Evolutionary conservation across 2,797 vertebrate species (phyloP).

Genomic region (Ctenosaura bakeri): DNA sequence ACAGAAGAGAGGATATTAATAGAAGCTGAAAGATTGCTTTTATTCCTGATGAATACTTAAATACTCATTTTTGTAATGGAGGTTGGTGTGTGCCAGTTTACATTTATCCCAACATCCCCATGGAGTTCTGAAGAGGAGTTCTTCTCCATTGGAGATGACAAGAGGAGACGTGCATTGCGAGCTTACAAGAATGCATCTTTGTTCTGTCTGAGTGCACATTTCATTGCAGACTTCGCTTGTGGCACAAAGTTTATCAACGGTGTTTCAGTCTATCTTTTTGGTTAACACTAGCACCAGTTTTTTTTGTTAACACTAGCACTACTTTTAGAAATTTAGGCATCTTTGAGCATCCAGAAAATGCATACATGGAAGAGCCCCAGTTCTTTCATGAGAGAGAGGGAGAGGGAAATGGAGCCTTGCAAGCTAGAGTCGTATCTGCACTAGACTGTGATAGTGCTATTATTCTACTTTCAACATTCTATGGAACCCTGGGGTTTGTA

Average conservation of each 20-base stretch:
- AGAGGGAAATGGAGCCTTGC: too few species aligned
- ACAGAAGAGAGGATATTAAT: not conserved
- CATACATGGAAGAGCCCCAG: too few species aligned
- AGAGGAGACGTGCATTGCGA: slow-evolving; percentile 57
- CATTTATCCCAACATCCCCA: slow-evolving; percentile 46
- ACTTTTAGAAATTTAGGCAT: slow-evolving; percentile 18
- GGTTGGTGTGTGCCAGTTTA: slow-evolving; percentile 31
- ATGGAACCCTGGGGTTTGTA: too few species aligned
- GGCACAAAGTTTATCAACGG: not conserved
- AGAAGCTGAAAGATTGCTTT: slow-evolving; percentile 27
- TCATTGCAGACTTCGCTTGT: slow-evolving; percentile 38
- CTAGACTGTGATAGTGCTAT: too few species aligned
- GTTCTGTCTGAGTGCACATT: slow-evolving; percentile 55
- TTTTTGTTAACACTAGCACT: not conserved
- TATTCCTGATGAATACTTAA: slow-evolving; percentile 19
- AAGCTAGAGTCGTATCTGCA: too few species aligned
- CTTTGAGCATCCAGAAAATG: not conserved
- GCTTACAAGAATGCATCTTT: slow-evolving; percentile 58
- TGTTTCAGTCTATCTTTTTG: slow-evolving; percentile 38
- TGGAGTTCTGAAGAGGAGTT: slow-evolving; percentile 62
- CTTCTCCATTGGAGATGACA: slow-evolving; percentile 15
- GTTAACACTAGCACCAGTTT: slow-evolving; percentile 15
- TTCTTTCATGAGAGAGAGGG: too few species aligned
- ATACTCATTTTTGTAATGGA: not conserved
- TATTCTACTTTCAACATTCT: too few species aligned